Evolutionary conservation across 2,888 invertebrate species (phyloP), one percentile per base, ranked within the genome.

Genomic region (Acronicta aceris): DNA sequence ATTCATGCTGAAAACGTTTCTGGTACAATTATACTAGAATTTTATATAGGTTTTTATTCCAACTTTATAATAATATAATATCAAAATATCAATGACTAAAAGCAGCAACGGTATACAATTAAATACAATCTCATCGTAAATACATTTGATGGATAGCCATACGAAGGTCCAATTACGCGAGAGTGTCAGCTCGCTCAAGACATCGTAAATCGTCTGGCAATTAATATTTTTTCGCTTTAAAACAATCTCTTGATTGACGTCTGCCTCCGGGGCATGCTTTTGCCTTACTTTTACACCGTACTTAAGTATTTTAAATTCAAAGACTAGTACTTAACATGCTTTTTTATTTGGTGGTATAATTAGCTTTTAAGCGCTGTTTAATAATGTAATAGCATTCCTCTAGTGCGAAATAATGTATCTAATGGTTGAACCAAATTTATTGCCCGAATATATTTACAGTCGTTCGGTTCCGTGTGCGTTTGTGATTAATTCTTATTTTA

Each of bases 161-260:
- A 61, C 65, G 63, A 56, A 71, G 69, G 54, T 65, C 78, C 85
- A 84, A 84, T 87, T 85, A 85, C 58, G 70, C 45, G 30, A 30
- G 60, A 59, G 71, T 61, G 70, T 68, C 65, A 66, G 65, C 42
- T 42, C 59, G 50, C 54, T 64, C 71, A 53, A 62, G 71, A 67
- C 66, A 58, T 76, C 71, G 76, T 85, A 88, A 87, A 89, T 89
- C 80, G 82, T 79, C 65, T 57, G 70, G 61, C 85, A 86, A 88
- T 91, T 90, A 90, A 87, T 89, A 83, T 80, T 83, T 81, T 85
- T 85, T 79, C 75, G 76, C 76, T 87, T 82, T 77, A 88, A 87
- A 88, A 87, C 82, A 82, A 85, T 86, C 70, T 81, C 71, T 61
- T 81, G 84, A 86, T 66, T 80, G 85, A 86, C 79, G 76, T 50